phyloP scores from a whole-genome alignment of 2,888 invertebrate genomes.

The Prosapia bicincta region DNA sequence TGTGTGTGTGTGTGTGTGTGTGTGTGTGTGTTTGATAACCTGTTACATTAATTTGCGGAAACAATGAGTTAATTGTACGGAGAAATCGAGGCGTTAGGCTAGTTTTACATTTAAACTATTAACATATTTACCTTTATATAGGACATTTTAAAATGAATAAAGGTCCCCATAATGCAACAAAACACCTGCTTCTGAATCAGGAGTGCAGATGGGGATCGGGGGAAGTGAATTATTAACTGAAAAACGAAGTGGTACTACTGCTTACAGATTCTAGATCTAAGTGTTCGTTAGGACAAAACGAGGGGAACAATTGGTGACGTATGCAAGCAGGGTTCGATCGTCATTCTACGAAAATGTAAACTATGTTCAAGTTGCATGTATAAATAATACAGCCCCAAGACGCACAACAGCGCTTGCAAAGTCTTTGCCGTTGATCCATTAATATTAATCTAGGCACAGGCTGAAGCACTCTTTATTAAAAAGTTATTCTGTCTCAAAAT shows the following conservation, averaged over 20 bases:
- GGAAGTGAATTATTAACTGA: background rate
- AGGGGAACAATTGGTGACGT: background rate
- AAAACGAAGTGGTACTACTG: background rate
- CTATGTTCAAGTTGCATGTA: constrained; percentile 23
- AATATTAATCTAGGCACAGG: constrained; percentile 23
- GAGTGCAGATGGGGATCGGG: background rate
- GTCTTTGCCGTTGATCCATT: constrained; percentile 12
- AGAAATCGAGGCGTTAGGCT: too few species aligned
- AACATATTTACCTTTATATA: too few species aligned
- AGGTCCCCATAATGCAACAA: too few species aligned
- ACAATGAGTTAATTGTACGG: too few species aligned
- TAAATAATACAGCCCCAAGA: constrained; percentile 18
- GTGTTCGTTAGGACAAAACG: background rate
- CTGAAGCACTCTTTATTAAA: constrained; percentile 22
- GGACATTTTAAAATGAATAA: too few species aligned
- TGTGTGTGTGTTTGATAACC: too few species aligned
- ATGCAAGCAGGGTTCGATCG: background rate
- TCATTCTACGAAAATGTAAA: constrained; percentile 21
- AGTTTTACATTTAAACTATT: too few species aligned
- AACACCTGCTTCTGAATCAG: too few species aligned
- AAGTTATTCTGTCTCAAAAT: constrained; percentile 24
- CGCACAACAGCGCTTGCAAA: constrained; percentile 14
- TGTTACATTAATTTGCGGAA: too few species aligned
- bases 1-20: too few species aligned
- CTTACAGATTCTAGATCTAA: background rate